Evolutionary conservation across 2,888 invertebrate species (phyloP).

Genomic region (Cephus pulcher): DNA sequence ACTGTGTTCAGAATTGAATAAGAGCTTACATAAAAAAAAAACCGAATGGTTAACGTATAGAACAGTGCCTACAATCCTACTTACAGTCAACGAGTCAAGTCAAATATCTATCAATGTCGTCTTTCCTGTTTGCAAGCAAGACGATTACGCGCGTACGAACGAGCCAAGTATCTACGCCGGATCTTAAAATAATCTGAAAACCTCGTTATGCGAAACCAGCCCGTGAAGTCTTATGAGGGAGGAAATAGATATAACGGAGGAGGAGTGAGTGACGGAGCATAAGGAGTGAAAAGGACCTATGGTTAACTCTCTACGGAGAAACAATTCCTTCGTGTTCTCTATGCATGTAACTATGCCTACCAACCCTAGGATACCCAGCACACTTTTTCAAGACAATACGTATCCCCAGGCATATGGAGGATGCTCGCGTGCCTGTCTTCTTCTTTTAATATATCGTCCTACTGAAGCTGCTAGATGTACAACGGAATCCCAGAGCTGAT

Average conservation of each 20-base stretch:
- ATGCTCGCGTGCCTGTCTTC: background rate
- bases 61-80: background rate
- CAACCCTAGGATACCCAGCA: background rate
- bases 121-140: background rate
- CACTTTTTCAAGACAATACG: background rate
- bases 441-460: background rate
- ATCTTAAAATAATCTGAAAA: background rate
- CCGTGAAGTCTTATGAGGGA: background rate
- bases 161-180: background rate
- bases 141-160: background rate
- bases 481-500: background rate
- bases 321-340: background rate
- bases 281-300: slow-evolving; percentile 4
- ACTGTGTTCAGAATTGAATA: background rate
- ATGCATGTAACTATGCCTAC: too few species aligned
- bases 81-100: background rate
- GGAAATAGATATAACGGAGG: background rate
- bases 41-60: background rate
- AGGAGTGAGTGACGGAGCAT: background rate
- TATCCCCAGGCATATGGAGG: background rate
- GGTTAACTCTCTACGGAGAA: background rate
- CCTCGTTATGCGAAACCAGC: background rate
- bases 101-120: background rate
- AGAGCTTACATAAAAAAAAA: background rate
- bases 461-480: background rate